Conservation (phyloP, 2,113 vertebrate genomes). For the Bos javanicus region DNA sequence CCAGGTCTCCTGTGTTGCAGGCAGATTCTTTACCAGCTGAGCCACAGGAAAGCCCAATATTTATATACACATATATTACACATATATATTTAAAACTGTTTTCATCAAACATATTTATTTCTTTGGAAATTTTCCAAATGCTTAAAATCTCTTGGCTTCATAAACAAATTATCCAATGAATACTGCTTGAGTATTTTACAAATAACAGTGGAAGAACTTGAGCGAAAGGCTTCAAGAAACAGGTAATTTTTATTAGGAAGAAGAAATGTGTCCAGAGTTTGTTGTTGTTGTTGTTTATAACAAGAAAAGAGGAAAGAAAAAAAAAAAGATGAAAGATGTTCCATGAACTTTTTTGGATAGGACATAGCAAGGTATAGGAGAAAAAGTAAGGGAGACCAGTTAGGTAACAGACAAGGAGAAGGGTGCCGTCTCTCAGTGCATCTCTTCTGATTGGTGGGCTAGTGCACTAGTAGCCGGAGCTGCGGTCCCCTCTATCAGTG, state of each 20-base stretch:
- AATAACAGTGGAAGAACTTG: not conserved
- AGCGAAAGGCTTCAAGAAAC: not conserved
- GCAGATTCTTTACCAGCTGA: not conserved
- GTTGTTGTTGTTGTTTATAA: not conserved
- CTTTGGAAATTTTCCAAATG: not conserved
- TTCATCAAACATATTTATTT: not conserved
- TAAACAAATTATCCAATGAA: not conserved
- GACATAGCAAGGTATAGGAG: not conserved
- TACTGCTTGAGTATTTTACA: not conserved
- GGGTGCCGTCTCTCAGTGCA: slow-evolving; percentile 35
- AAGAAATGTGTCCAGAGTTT: not conserved
- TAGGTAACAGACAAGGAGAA: slow-evolving; percentile 42
- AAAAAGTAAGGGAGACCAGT: slow-evolving; percentile 17
- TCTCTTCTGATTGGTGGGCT: slow-evolving; percentile 69
- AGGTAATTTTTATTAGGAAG: not conserved
- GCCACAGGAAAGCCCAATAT: not conserved
- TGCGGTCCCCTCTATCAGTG: slow-evolving; percentile 36
- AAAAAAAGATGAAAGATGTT: slow-evolving; percentile 30
- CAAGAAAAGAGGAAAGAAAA: not conserved
- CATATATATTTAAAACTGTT: not conserved
- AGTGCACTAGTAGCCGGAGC: slow-evolving; percentile 68
- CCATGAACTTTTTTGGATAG: not conserved
- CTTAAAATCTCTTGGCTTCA: not conserved
- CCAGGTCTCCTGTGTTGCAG: not conserved
- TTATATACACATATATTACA: not conserved